Base-by-base conservation (phyloP, 2,888 invertebrate genomes). In the Epirrhoe tristata region DNA sequence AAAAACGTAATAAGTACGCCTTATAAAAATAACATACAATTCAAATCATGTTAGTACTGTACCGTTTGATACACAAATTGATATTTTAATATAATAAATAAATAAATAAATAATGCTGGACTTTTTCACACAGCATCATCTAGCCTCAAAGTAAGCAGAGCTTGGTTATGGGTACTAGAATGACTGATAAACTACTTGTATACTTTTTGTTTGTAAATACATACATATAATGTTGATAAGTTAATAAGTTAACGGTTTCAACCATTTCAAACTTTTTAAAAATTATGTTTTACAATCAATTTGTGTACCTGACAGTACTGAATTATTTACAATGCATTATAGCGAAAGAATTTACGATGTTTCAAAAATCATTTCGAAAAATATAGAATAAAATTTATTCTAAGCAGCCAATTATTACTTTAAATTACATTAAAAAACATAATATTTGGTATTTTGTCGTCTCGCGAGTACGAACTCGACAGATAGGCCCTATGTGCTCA, bases 361-460 rank as follows among this genome's bases (percentile, higher is more conserved):
- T 48, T 16, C 48, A 48, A 48, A 48, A 48, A 48, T 17, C 17
- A 59, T 53, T 52, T 6, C 31, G 24, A 53, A 53, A 59, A 14
- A 36, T 24, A 17, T 34, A 43, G 24, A 43, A 31, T 43, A 55
- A 62, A 36, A 61, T 36, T 34, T 39, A 53, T 56, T 56, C 24
- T 56, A 36, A 8, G 24, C 58, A 50, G 58, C 43, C 54, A 48
- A 58, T 55, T 50, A 36, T 6, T 56, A 60, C 7, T 63, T 58
- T 54, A 63, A 71, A 60, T 63, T 64, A 73, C 65, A 63, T 60
- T 68, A 63, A 61, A 70, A 67, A 66, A 69, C 65, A 67, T 59
- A 83, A 77, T 87, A 86, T 87, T 88, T 88, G 86, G 87, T 87
- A 87, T 89, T 82, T 87, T 87, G 83, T 88, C 87, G 87, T 86